These are phyloP conservation scores for Solea solea DNA, from an alignment of 2,113 vertebrate species.

Conservation along the genomic window DNA sequence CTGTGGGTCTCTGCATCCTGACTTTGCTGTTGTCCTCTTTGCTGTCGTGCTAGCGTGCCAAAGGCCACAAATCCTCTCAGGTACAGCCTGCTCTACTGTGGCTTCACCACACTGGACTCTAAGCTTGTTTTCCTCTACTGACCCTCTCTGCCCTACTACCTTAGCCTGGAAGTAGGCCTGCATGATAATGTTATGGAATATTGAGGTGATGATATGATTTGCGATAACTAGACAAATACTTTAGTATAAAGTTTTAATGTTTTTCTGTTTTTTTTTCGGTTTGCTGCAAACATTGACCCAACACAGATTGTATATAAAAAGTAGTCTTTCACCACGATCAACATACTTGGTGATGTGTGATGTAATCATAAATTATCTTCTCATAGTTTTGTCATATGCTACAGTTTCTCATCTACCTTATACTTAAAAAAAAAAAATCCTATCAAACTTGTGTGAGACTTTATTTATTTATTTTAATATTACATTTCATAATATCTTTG, in stretches of 20 bases:
- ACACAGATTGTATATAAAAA: too few species aligned
- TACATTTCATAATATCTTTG: background rate
- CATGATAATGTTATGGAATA: too few species aligned
- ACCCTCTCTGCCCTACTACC: conserved; percentile 24
- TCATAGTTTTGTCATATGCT: background rate
- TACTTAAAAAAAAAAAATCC: background rate
- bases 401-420: background rate
- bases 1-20: conserved; percentile 49
- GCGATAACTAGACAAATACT: too few species aligned
- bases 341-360: too few species aligned
- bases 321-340: too few species aligned
- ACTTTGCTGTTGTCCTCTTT: conserved; percentile 62
- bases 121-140: conserved; percentile 77
- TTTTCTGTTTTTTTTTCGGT: too few species aligned
- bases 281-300: too few species aligned
- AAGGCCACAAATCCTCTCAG: conserved; percentile 64
- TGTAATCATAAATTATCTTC: too few species aligned
- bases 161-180: too few species aligned
- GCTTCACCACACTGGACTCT: conserved; percentile 76
- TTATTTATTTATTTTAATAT: background rate
- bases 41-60: conserved; percentile 79
- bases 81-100: conserved; percentile 59
- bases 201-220: too few species aligned
- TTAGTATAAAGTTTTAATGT: too few species aligned
- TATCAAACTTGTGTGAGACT: background rate